Evolutionary conservation across 2,888 invertebrate species (phyloP).

Genomic region (Cephus nigrinus): DNA sequence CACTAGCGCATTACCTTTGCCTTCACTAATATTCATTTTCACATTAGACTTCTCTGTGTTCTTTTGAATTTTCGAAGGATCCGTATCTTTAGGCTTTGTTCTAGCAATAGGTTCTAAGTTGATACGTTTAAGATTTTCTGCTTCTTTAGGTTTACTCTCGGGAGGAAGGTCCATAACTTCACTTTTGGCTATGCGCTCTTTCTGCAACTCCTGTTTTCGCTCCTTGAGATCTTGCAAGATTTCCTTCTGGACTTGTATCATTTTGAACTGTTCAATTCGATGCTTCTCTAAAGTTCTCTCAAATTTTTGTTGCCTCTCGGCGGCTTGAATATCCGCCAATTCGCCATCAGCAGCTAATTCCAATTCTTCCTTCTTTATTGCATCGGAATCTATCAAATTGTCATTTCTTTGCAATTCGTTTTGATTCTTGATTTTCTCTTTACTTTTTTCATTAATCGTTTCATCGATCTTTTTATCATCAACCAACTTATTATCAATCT

Average conservation of each 20-base stretch:
- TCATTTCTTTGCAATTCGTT: conserved; percentile 57
- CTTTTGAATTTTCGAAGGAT: neutral
- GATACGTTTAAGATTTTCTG: neutral
- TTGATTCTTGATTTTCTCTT: conserved; percentile 44
- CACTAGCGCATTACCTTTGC: neutral
- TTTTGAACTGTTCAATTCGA: conserved; percentile 75
- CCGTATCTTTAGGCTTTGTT: neutral
- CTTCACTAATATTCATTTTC: neutral
- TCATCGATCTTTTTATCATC: conserved; percentile 32
- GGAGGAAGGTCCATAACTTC: neutral
- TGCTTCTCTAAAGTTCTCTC: conserved; percentile 73
- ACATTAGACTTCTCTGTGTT: neutral
- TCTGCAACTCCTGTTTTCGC: conserved; percentile 68
- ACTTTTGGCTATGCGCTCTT: conserved; percentile 47
- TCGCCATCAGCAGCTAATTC: conserved; percentile 65
- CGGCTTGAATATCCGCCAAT: conserved; percentile 50
- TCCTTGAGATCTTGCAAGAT: conserved; percentile 73
- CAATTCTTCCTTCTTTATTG: conserved; percentile 65
- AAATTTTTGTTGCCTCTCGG: conserved; percentile 58
- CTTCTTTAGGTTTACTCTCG: neutral
- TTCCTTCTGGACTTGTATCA: conserved; percentile 76
- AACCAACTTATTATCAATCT: conserved; percentile 67
- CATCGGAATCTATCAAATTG: conserved; percentile 59
- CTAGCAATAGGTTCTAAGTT: neutral
- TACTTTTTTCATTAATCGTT: conserved; percentile 13